These are phyloP conservation scores for Oryzias woworae DNA, from an alignment of 2,113 vertebrate genomes.

Conservation along the genomic window DNA sequence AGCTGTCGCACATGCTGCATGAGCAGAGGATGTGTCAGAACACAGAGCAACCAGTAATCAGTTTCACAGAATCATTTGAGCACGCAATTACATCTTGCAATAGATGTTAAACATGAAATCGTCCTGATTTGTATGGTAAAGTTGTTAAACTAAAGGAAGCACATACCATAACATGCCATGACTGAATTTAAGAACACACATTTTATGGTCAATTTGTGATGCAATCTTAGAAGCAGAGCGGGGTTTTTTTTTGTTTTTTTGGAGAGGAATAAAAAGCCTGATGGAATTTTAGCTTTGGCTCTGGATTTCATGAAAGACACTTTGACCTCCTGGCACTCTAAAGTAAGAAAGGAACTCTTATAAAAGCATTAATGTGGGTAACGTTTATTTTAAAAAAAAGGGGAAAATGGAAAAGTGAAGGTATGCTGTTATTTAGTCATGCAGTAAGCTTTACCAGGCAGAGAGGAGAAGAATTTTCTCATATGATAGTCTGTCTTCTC, in stretches of 20 bases:
- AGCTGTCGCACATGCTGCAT: constrained; percentile 71
- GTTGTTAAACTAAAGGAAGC: constrained; percentile 57
- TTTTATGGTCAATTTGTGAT: constrained; percentile 65
- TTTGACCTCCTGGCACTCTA: constrained; percentile 31
- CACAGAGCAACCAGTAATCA: constrained; percentile 69
- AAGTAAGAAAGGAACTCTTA: background rate
- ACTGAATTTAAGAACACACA: constrained; percentile 54
- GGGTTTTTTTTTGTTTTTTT: constrained; percentile 26
- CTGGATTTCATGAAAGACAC: constrained; percentile 7
- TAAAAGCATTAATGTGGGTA: constrained; percentile 14
- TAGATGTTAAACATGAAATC: constrained; percentile 65
- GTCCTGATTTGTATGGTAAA: constrained; percentile 71
- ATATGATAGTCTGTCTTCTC: constrained; percentile 49
- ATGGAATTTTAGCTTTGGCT: constrained; percentile 38
- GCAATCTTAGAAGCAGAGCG: constrained; percentile 39
- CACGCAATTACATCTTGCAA: constrained; percentile 64
- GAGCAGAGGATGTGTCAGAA: constrained; percentile 69
- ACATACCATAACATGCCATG: constrained; percentile 37
- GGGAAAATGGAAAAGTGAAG: constrained; percentile 14
- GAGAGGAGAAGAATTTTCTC: constrained; percentile 39
- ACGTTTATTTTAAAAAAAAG: constrained; percentile 30
- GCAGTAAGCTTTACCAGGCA: constrained; percentile 22
- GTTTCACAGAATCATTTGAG: constrained; percentile 69
- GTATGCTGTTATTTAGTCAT: constrained; percentile 32
- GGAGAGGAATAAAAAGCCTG: constrained; percentile 22